A percentile compares a stretch with the other conserved stretches of the same genome.
Evolutionary conservation across 2,888 invertebrate species (phyloP).

Genomic region (Malachius bipustulatus): DNA sequence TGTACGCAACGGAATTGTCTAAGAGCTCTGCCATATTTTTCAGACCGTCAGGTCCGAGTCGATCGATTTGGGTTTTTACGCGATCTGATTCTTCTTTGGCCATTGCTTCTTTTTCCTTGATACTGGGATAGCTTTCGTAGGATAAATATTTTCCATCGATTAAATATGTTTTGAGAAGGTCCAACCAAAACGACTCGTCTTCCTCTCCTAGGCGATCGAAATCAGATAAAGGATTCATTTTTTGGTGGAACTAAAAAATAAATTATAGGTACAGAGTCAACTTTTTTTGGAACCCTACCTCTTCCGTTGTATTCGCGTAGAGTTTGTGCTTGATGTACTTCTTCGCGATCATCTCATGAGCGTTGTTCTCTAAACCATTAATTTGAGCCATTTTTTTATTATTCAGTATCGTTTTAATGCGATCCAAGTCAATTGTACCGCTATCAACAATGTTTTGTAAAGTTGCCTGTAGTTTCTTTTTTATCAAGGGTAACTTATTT

Average conservation of each 20-base stretch:
- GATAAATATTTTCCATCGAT: constrained; percentile 49
- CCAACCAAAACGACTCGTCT: constrained; percentile 55
- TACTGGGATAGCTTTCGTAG: constrained; percentile 55
- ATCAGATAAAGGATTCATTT: constrained; percentile 55
- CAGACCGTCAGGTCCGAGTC: constrained; percentile 58
- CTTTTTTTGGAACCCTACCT: no score
- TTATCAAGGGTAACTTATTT: constrained; percentile 50
- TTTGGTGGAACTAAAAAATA: constrained; percentile 46
- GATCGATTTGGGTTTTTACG: constrained; percentile 50
- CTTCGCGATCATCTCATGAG: constrained; percentile 65
- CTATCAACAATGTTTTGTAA: constrained; percentile 38
- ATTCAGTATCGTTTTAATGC: constrained; percentile 60
- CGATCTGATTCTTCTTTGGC: constrained; percentile 61
- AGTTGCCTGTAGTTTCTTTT: constrained; percentile 42
- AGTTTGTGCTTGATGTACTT: constrained; percentile 72
- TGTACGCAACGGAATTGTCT: constrained; percentile 57
- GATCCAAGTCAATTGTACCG: constrained; percentile 58
- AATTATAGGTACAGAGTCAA: background rate
- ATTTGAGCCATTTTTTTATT: constrained; percentile 56
- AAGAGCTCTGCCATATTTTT: constrained; percentile 48
- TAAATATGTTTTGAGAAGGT: constrained; percentile 56
- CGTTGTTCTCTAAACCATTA: constrained; percentile 61
- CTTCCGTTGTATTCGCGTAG: constrained; percentile 60
- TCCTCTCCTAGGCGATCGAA: constrained; percentile 50
- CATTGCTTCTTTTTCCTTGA: constrained; percentile 51